These are phyloP conservation scores for Ylistrum balloti DNA, from an alignment of 1,140 invertebrate genomes.

Conservation along the genomic window DNA sequence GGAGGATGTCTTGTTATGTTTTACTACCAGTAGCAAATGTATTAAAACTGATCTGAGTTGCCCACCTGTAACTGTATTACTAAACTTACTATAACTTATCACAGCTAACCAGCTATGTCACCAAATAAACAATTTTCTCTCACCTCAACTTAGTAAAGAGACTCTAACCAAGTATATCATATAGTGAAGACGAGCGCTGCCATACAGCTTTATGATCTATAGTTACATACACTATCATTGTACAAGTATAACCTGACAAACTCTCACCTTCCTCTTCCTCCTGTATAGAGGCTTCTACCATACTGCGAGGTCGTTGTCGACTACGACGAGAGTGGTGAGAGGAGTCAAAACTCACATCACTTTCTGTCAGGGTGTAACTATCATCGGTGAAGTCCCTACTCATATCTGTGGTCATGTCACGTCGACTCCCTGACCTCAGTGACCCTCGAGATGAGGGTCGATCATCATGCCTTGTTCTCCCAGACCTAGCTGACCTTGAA, in stretches of 20 bases:
- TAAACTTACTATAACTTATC: too few relatives aligned
- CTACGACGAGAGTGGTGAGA: slow-evolving; percentile 45
- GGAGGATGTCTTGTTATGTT: too few relatives aligned
- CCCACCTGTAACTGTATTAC: too few relatives aligned
- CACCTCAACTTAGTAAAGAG: too few relatives aligned
- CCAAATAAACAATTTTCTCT: too few relatives aligned
- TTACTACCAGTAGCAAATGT: too few relatives aligned
- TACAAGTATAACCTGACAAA: neutral
- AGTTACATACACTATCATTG: too few relatives aligned
- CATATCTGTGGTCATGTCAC: slow-evolving; percentile 47
- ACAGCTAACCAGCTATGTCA: too few relatives aligned
- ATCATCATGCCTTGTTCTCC: slow-evolving; percentile 47
- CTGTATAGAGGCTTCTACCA: slow-evolving; percentile 55
- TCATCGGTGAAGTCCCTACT: slow-evolving; percentile 68
- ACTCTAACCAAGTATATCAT: too few relatives aligned
- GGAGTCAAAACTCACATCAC: slow-evolving; percentile 70
- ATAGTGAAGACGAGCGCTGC: too few relatives aligned
- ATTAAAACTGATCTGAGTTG: too few relatives aligned
- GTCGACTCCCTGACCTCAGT: slow-evolving; percentile 38
- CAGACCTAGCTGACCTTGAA: slow-evolving; percentile 49
- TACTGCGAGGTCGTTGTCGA: slow-evolving; percentile 46
- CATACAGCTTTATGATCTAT: too few relatives aligned
- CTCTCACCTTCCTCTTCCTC: slow-evolving; percentile 60
- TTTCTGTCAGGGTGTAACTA: slow-evolving; percentile 70
- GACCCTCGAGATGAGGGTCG: slow-evolving; percentile 56